These are phyloP conservation scores for Yasuhikotakia modesta DNA, from an alignment of 2,797 vertebrate genomes.

Conservation along the genomic window DNA sequence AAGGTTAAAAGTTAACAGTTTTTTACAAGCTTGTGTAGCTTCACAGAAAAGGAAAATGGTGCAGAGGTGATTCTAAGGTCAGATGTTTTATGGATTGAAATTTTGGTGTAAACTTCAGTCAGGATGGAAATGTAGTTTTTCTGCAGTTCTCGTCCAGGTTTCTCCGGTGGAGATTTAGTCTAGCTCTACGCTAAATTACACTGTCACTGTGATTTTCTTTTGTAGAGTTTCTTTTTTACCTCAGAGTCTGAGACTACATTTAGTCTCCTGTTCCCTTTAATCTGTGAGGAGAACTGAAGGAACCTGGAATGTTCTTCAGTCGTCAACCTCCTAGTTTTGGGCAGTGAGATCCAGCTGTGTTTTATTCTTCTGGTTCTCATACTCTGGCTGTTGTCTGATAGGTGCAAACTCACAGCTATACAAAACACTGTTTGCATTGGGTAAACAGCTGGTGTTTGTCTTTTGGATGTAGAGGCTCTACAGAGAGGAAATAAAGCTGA, in stretches of 20 bases:
- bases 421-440: constrained; percentile 69
- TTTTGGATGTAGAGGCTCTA: constrained; percentile 77
- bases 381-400: constrained; percentile 35
- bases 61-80: not conserved
- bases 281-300: constrained; percentile 9
- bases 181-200: constrained; percentile 10
- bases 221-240: constrained; percentile 11
- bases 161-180: constrained; percentile 18
- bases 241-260: not conserved
- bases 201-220: constrained; percentile 40
- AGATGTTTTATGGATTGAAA: not conserved
- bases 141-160: constrained; percentile 10
- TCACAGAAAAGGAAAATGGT: not conserved
- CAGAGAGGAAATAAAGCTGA: constrained; percentile 69
- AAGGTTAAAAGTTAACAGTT: constrained; percentile 5
- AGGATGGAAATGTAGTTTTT: constrained; percentile 8
- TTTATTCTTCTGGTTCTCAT: constrained; percentile 24
- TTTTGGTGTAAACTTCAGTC: not conserved
- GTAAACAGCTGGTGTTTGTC: constrained; percentile 82
- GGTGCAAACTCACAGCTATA: constrained; percentile 53
- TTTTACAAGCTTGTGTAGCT: not conserved
- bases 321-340: constrained; percentile 13
- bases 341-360: constrained; percentile 38
- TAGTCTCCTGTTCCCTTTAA: not conserved
- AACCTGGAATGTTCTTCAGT: constrained; percentile 2